Evolutionary conservation across 2,113 vertebrate species (phyloP).

Genomic region (Nematolebias whitei): DNA sequence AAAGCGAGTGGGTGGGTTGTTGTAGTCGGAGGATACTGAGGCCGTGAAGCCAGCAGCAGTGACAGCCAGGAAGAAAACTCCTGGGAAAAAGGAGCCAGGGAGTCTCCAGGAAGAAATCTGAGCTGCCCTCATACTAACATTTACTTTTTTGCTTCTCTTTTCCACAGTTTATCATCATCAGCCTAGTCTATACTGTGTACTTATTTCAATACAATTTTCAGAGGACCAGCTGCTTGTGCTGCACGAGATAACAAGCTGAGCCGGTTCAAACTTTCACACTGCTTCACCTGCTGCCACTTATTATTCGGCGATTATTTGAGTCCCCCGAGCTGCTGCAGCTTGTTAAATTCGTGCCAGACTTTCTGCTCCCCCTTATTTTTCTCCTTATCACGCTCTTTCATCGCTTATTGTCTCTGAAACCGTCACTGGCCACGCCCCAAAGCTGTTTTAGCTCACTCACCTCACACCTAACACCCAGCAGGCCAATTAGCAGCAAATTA

Average conservation of each 20-base stretch:
- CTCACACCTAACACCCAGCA: constrained; percentile 69
- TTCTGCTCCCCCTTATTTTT: not conserved
- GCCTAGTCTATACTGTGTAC: constrained; percentile 19
- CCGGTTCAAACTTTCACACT: constrained; percentile 5
- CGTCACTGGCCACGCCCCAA: constrained; percentile 32
- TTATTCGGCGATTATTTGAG: not conserved
- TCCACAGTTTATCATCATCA: constrained; percentile 33
- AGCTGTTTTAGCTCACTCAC: constrained; percentile 50
- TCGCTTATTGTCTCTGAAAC: constrained; percentile 35
- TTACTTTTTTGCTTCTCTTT: constrained; percentile 35
- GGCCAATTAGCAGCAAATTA: constrained; percentile 80
- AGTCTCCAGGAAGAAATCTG: constrained; percentile 72
- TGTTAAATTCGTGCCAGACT: constrained; percentile 3
- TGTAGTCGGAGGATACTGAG: constrained; percentile 41
- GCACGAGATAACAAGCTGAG: not conserved
- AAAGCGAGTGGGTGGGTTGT: constrained; percentile 26
- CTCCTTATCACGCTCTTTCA: constrained; percentile 25
- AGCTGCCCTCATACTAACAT: constrained; percentile 41
- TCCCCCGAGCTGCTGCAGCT: constrained; percentile 7
- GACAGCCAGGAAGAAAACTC: constrained; percentile 55
- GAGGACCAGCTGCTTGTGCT: not conserved
- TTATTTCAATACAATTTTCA: not conserved
- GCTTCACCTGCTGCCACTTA: constrained; percentile 30
- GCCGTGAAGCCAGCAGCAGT: constrained; percentile 52
- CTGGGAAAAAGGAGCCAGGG: constrained; percentile 64